Evolutionary conservation across 2,113 vertebrate genomes (phyloP).

Genomic region (Trinectes maculatus): DNA sequence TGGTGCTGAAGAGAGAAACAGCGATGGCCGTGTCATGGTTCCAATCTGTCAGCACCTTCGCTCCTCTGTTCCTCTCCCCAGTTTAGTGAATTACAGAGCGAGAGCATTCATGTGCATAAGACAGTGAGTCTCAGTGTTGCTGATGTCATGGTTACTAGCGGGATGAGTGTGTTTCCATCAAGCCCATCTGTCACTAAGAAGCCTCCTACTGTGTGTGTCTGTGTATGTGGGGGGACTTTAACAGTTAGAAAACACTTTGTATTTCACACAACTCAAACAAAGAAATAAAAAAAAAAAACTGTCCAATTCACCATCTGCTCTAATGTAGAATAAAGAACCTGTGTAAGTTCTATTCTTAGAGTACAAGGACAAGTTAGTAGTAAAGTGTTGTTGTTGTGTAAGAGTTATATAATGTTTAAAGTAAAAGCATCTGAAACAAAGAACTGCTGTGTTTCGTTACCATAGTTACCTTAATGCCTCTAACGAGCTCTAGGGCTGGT

Average conservation of each 20-base stretch:
- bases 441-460: no score
- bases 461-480: no score
- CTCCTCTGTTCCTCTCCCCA: background rate
- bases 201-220: constrained; percentile 38
- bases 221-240: constrained; percentile 14
- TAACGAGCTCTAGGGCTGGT: no score
- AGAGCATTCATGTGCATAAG: constrained; percentile 22
- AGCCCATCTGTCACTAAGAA: constrained; percentile 64
- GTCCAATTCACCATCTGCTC: constrained; percentile 13
- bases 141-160: constrained; percentile 68
- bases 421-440: no score
- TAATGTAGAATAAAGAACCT: background rate
- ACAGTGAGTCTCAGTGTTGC: constrained; percentile 35
- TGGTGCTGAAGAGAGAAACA: constrained; percentile 8
- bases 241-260: constrained; percentile 19
- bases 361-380: no score
- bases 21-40: background rate
- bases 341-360: no score
- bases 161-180: constrained; percentile 62
- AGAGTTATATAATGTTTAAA: no score
- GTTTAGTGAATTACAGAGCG: constrained; percentile 4
- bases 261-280: constrained; percentile 24
- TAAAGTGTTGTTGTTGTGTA: no score
- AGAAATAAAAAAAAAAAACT: constrained; percentile 7
- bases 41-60: background rate